Evolutionary conservation across 2,797 vertebrate genomes (phyloP), one percentile per base, ranked within the genome.

Genomic region (Centropyge bicolor): DNA sequence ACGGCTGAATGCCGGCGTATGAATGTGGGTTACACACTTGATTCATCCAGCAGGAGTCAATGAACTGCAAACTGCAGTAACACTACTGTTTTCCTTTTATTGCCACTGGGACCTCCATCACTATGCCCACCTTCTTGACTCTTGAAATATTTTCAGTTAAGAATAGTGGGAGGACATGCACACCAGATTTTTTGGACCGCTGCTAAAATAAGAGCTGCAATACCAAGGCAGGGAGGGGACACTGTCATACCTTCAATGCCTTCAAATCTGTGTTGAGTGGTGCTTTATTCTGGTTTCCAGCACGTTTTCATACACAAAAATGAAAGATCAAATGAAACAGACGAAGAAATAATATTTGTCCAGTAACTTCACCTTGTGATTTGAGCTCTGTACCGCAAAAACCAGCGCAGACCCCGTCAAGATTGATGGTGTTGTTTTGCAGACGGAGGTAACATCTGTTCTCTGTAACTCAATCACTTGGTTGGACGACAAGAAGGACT

Each of bases 361-460:
- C 22, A 40, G 35, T 31, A 1, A 7, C 52, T 82, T 74, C 17
- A 19, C 45, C 59, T 60, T 68, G 64, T 36, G 2, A 35, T 41
- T 40, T 24, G 31, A 46, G 55, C 67, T 61, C 45, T 75, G 66
- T 64, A 74, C 66, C 60, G 22, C n/a, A 56, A 62, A 46, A 65
- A 70, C 76, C 51, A 10, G 27, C 12, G 49, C 49, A 65, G 76
- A 83, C 62, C 49, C 78, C 48, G 67, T 89, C 55, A 90, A 86
- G 86, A 91, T 86, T 90, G 80, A 91, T 91, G 79, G 78, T 61
- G 75, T 86, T 91, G 89, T 92, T 91, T 91, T 91, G 78, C 84
- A 87, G 75, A 13, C 43, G 4, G 80, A 86, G 91, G 90, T 92
- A 89, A 93, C 89, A 89, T 93, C 92, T 88, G 92, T 86, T 93